Percentiles rank a stretch among this genome's conserved stretches.
Evolutionary conservation across 2,113 vertebrate genomes (phyloP).

Genomic region (Chamaea fasciata): DNA sequence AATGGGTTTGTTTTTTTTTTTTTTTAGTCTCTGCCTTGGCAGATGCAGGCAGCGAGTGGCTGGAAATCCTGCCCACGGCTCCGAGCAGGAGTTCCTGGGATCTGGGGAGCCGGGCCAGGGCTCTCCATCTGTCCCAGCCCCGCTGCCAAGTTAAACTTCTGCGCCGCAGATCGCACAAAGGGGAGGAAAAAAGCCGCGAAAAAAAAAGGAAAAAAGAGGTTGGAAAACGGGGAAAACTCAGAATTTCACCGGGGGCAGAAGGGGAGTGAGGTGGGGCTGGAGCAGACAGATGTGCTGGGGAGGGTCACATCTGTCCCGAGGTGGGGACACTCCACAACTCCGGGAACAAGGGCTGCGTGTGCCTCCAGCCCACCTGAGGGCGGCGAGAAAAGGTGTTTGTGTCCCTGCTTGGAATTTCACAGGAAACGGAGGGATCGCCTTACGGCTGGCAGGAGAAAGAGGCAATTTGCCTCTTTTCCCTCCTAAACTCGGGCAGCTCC

Average conservation of each 20-base stretch:
- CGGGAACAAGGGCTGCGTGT: background rate
- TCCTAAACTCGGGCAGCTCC: conserved; percentile 38
- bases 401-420: background rate
- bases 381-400: background rate
- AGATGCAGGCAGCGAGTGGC: background rate
- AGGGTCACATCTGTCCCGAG: background rate
- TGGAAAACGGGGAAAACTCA: background rate
- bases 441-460: conserved; percentile 17
- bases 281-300: background rate
- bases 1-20: background rate
- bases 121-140: conserved; percentile 47
- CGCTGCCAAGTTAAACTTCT: conserved; percentile 16
- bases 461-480: conserved; percentile 39
- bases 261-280: background rate
- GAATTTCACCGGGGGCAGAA: background rate
- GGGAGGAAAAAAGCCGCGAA: background rate
- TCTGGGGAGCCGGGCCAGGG: background rate
- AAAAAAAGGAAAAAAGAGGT: background rate
- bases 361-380: background rate
- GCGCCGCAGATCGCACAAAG: background rate
- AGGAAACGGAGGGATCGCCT: conserved; percentile 44
- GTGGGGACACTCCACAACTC: background rate
- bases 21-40: background rate
- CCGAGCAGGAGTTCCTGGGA: conserved; percentile 34
- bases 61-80: conserved; percentile 11